phyloP scores from a whole-genome alignment of 2,888 invertebrate species.

The Cremastobaeus sp. region DNA sequence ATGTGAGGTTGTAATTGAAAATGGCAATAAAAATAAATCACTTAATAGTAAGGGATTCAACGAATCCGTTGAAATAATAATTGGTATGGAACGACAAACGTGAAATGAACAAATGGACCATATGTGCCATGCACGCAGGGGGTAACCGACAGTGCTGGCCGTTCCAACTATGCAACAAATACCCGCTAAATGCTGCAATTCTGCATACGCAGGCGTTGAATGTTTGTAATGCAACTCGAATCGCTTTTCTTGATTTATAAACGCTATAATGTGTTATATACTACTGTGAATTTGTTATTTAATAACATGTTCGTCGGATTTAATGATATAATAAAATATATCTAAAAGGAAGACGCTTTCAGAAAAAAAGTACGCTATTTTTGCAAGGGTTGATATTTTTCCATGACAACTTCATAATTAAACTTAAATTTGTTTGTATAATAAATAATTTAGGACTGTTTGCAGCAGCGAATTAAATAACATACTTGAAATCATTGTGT shows the following conservation, averaged over 20 bases:
- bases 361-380: no score
- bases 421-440: no score
- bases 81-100: slow-evolving; percentile 65
- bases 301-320: no score
- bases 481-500: no score
- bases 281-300: no score
- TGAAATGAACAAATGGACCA: slow-evolving; percentile 70
- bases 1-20: slow-evolving; percentile 63
- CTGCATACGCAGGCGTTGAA: slow-evolving; percentile 2
- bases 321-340: no score
- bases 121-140: slow-evolving; percentile 73
- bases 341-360: no score
- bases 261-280: no score
- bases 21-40: slow-evolving; percentile 68
- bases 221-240: slow-evolving; percentile 26
- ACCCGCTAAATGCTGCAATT: slow-evolving; percentile 66
- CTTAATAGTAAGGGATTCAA: slow-evolving; percentile 52
- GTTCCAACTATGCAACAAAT: slow-evolving; percentile 67
- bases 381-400: no score
- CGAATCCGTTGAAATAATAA: slow-evolving; percentile 68
- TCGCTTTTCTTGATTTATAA: neutral
- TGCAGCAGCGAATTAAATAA: no score
- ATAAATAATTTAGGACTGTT: no score
- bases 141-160: slow-evolving; percentile 64
- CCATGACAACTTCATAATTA: no score